These are phyloP conservation scores for Platygyra sinensis DNA, from an alignment of 64 coral and sea anemone species.

Conservation along the genomic window DNA sequence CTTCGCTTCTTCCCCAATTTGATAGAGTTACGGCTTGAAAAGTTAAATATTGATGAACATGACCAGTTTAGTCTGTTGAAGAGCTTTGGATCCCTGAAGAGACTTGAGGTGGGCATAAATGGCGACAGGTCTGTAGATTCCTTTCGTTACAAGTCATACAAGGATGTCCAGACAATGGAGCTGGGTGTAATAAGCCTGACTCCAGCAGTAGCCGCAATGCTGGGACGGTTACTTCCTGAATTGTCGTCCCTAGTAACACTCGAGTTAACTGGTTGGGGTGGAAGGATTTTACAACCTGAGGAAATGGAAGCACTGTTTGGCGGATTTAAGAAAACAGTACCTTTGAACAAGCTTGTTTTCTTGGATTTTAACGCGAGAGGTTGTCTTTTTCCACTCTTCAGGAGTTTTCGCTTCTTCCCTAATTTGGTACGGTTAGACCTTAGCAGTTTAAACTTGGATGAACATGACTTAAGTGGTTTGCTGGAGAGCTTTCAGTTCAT, in stretches of 20 bases:
- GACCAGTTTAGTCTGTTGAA: neutral
- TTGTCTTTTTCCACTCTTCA: neutral
- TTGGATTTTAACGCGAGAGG: neutral
- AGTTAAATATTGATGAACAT: neutral
- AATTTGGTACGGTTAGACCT: too few species aligned
- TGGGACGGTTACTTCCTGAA: too few species aligned
- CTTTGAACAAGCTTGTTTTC: neutral
- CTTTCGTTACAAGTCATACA: too few species aligned
- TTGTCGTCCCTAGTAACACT: too few species aligned
- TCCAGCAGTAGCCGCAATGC: too few species aligned
- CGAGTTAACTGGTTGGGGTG: too few species aligned
- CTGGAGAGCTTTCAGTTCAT: neutral
- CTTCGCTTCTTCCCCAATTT: neutral
- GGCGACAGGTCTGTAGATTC: too few species aligned
- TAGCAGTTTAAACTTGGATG: too few species aligned
- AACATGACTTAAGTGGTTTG: too few species aligned
- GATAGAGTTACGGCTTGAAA: neutral
- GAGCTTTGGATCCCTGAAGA: neutral
- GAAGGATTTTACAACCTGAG: neutral
- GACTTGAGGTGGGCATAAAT: too few species aligned
- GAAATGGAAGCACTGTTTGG: neutral
- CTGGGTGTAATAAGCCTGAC: neutral
- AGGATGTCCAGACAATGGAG: conserved; percentile 1
- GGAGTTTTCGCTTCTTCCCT: too few species aligned
- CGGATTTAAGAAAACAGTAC: neutral